Base-by-base conservation (phyloP, 2,888 invertebrate species). In the Argyra leucocephala region DNA sequence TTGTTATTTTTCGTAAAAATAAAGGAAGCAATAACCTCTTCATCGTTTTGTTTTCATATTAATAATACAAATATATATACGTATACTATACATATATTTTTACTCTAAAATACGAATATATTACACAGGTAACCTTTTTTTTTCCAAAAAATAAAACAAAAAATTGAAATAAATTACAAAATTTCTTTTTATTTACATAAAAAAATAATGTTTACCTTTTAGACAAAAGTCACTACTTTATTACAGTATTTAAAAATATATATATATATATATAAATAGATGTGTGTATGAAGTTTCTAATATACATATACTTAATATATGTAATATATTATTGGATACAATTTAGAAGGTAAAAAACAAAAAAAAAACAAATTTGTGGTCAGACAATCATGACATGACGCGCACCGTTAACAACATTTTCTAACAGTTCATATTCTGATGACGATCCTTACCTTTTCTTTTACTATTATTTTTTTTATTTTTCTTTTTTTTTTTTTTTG, bases 101-200 rank as follows among this genome's bases (percentile, higher is more conserved):
- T 48, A 18, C 3, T 31, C 31, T 31, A 7, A 31, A 31, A 48
- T 18, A 48, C 18, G 18, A 48, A 48, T 48, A 37, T 37, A 48
- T 48, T n/a, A 48, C 37, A n/a, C 48, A 48, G 48, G n/a, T 48
- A 48, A 48, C 48, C 18, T 48, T 48, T 48, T 48, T 48, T 48
- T 48, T 48, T 48, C 18, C 48, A 48, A 48, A 48, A 48, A 18
- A 31, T 7, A 31, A 31, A 31, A 7, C 5, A 7, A 7, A 31
- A 7, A 31, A 31, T 31, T 31, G 31, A 31, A 31, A 31, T 31
- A 31, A 31, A 31, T 31, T 31, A 31, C 31, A 48, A 48, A 48
- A 48, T 48, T 48, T 48, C n/a, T 48, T 48, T 48, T 48, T 48
- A 48, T 48, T 48, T 48, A 48, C 48, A 48, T 48, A 48, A 48